Base-by-base conservation (phyloP, 2,113 vertebrate species). In the Phyllostomus discolor region DNA sequence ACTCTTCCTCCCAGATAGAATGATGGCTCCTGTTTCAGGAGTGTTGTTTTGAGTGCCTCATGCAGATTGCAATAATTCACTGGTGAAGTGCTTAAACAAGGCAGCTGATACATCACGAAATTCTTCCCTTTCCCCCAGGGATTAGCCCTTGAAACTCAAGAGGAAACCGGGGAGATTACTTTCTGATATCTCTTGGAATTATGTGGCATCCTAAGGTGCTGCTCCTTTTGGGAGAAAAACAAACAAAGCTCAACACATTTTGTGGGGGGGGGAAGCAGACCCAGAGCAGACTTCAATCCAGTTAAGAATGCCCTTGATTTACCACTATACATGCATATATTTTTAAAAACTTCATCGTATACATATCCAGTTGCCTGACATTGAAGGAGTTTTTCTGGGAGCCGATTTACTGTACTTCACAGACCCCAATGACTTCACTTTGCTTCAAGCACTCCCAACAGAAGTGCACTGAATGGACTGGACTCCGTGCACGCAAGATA, bases 101-200 rank as follows among this genome's bases (percentile, higher is more conserved):
- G 73, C 91, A 91, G 52, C 80, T 95, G 98, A 90, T 97, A 97
- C 97, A 98, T 98, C 92, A 87, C 76, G 87, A 84, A 52, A 96
- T 62, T 97, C 66, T 95, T 96, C 10, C 89, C 33, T 97, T 98
- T 95, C 93, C 88, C 83, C 97, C 33, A 95, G 95, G 85, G 95
- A 97, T 97, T 94, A 88, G 88, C 73, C 88, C 38, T 57, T 86
- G 91, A 96, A 64, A 86, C 85, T 86, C 86, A 38, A 3, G 33
- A 94, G 43, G 84, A 59, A 95, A 90, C 94, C 91, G 95, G 95
- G 66, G 91, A 98, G 95, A 97, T 98, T 98, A 66, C 94, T 98
- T 98, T 97, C 91, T 96, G 66, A 84, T 98, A 83, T 82, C 90
- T 73, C 52, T 89, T 97, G 96, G 83, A 97, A 97, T 98, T 97